Conservation (phyloP, 92 coral and sea anemone genomes). For the Siderastrea radians region DNA sequence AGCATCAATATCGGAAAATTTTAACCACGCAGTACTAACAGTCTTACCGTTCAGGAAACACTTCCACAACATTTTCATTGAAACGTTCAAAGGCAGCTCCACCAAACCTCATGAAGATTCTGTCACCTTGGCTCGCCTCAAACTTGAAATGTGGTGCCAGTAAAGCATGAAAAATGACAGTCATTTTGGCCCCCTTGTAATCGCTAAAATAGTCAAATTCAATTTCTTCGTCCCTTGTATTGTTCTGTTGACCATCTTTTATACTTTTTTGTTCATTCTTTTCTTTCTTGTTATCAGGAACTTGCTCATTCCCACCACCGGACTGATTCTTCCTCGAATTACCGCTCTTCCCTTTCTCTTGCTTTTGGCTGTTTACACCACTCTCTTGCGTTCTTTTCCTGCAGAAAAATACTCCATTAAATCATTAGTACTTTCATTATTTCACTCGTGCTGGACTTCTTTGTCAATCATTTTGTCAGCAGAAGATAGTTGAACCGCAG, state of each 20-base stretch:
- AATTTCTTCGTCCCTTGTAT: not conserved
- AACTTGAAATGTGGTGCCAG: constrained; percentile 73
- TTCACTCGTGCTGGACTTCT: no score
- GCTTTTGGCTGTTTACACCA: no score
- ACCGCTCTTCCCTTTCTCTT: not conserved
- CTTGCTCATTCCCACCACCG: not conserved
- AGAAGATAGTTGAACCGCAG: no score
- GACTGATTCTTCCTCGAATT: not conserved
- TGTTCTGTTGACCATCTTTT: not conserved
- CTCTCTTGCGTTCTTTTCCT: not conserved
- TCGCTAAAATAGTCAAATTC: not conserved
- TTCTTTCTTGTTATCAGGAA: not conserved
- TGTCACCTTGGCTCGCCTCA: constrained; percentile 45
- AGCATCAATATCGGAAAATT: no score
- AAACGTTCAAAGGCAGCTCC: constrained; percentile 29
- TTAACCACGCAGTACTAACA: no score
- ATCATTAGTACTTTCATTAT: no score
- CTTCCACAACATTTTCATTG: constrained; percentile 36
- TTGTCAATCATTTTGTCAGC: no score
- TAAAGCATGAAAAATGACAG: constrained; percentile 69
- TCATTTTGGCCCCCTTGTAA: constrained; percentile 17
- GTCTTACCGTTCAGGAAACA: constrained; percentile 49
- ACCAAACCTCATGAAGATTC: constrained; percentile 59
- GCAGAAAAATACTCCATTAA: not conserved
- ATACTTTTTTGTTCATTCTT: not conserved